Evolutionary conservation across 2,888 invertebrate species (phyloP).

Genomic region (Acrocyrtus sp.): DNA sequence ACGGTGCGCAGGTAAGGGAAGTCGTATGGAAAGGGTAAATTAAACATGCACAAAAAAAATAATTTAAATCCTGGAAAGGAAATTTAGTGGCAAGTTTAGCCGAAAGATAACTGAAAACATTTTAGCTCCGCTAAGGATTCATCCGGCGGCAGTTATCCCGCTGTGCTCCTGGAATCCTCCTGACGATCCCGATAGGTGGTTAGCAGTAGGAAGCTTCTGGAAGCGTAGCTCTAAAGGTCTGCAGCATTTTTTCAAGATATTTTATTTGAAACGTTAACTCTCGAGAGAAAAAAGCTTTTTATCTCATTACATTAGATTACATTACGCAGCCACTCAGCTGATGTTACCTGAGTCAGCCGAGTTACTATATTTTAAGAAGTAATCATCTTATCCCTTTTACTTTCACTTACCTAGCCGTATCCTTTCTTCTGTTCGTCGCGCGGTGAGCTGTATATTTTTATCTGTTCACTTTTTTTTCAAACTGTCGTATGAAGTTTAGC

Average conservation of each 20-base stretch:
- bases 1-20: neutral
- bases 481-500: slow-evolving; percentile 37
- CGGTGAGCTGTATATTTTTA: slow-evolving; percentile 35
- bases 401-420: slow-evolving; percentile 23
- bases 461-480: slow-evolving; percentile 36
- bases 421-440: slow-evolving; percentile 36
- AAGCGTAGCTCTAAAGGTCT: too few species aligned
- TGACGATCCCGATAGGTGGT: neutral
- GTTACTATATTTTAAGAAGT: slow-evolving; percentile 42
- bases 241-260: slow-evolving; percentile 10
- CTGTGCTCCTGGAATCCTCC: too few species aligned
- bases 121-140: neutral
- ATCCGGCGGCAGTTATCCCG: neutral
- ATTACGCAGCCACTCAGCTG: slow-evolving; percentile 21
- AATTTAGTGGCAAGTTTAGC: neutral
- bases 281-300: slow-evolving; percentile 41
- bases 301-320: slow-evolving; percentile 53
- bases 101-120: neutral
- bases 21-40: too few species aligned
- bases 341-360: slow-evolving; percentile 34
- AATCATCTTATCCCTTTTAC: slow-evolving; percentile 43
- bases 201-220: too few species aligned
- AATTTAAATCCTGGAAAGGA: neutral
- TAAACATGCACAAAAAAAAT: neutral
- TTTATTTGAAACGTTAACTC: slow-evolving; percentile 15